phyloP scores from a whole-genome alignment of 1,140 invertebrate genomes.

The Psilanteris sp. region DNA sequence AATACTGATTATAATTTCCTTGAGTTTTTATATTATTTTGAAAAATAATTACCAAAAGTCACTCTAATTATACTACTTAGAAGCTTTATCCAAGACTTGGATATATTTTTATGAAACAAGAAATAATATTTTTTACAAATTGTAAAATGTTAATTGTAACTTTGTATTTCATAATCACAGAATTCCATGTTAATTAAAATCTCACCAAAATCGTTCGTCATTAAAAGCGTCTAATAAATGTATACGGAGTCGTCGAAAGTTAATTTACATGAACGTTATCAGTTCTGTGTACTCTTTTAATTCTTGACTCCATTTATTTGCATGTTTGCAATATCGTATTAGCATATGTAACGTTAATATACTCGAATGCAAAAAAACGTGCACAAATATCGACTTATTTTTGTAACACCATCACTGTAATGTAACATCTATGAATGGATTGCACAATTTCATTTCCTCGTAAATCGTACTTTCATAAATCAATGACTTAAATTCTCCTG shows the following conservation, averaged over 20 bases:
- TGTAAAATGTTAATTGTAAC: no score
- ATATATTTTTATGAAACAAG: no score
- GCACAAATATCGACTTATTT: conserved; percentile 12
- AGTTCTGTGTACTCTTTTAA: conserved; percentile 18
- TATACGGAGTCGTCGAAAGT: conserved; percentile 35
- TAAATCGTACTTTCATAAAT: conserved; percentile 27
- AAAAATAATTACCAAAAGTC: not conserved
- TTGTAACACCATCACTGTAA: conserved; percentile 24
- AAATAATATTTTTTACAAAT: no score
- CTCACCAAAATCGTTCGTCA: not conserved
- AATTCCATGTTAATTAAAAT: not conserved
- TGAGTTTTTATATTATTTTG: conserved; percentile 4
- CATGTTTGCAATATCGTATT: conserved; percentile 40
- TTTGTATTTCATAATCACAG: not conserved
- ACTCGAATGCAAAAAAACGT: no score
- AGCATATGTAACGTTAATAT: conserved; percentile 44
- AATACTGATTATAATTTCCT: no score
- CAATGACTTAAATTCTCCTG: no score
- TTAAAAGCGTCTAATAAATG: conserved; percentile 24
- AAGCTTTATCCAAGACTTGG: no score
- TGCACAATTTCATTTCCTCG: conserved; percentile 46
- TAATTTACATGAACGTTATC: conserved; percentile 41
- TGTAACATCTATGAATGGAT: conserved; percentile 41
- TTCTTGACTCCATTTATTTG: conserved; percentile 39
- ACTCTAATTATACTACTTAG: no score